phyloP scores from a whole-genome alignment of 2,888 invertebrate genomes.

The Malacosoma neustria region DNA sequence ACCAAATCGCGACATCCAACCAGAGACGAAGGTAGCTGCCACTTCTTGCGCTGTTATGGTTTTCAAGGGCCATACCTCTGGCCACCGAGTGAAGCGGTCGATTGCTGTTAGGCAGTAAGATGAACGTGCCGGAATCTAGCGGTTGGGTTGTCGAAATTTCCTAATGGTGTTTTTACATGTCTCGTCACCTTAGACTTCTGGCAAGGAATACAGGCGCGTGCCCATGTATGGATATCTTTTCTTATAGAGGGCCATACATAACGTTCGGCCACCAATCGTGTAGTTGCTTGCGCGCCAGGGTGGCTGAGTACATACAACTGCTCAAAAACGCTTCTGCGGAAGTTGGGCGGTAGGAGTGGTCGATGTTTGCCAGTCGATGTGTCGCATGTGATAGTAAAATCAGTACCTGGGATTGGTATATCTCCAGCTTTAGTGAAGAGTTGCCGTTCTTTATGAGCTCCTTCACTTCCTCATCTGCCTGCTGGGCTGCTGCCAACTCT shows the following conservation, averaged over 20 bases:
- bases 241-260: constrained; percentile 29
- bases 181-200: constrained; percentile 27
- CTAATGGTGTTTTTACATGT: constrained; percentile 15
- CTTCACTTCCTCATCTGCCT: constrained; percentile 12
- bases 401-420: constrained; percentile 6
- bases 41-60: too few relatives aligned
- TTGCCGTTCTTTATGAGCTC: constrained; percentile 2
- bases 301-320: constrained; percentile 15
- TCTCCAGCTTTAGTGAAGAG: constrained; percentile 10
- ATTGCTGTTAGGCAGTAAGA: too few relatives aligned
- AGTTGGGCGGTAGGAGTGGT: constrained; percentile 10
- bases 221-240: constrained; percentile 24
- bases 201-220: constrained; percentile 15
- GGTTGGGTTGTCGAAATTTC: constrained; percentile 5
- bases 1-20: too few relatives aligned
- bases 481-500: constrained; percentile 11
- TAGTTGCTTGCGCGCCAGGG: constrained; percentile 13
- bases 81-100: too few relatives aligned
- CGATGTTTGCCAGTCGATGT: constrained; percentile 8
- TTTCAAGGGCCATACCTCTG: too few relatives aligned
- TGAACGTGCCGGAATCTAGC: constrained; percentile 9
- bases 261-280: constrained; percentile 16
- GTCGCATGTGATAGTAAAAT: constrained; percentile 12
- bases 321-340: constrained; percentile 13
- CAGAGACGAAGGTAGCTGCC: too few relatives aligned